Evolutionary conservation across 2,797 vertebrate species (phyloP).

Genomic region (Acipenser oxyrinchus): DNA sequence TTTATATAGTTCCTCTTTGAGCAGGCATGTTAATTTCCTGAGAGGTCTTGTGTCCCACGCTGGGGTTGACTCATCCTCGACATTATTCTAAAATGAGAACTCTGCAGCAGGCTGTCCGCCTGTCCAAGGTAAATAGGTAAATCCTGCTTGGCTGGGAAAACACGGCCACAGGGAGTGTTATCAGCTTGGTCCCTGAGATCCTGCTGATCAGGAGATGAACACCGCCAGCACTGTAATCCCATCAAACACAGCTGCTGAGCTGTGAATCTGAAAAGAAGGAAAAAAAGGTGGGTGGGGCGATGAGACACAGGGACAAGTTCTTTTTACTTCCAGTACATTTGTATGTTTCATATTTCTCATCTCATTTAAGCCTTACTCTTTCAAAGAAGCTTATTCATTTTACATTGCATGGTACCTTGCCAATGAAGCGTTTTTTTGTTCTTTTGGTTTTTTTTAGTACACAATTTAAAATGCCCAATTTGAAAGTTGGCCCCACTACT

Average conservation of each 20-base stretch:
- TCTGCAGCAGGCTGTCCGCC: constrained; percentile 13
- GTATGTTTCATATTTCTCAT: too few relatives aligned
- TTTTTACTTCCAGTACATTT: too few relatives aligned
- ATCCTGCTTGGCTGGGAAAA: constrained; percentile 20
- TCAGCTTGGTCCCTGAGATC: constrained; percentile 20
- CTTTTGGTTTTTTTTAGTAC: too few relatives aligned
- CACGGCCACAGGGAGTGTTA: constrained; percentile 19
- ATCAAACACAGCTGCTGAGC: constrained; percentile 19
- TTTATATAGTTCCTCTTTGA: too few relatives aligned
- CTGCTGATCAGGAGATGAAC: constrained; percentile 18
- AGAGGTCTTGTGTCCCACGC: constrained; percentile 13
- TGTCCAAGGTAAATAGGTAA: constrained; percentile 24
- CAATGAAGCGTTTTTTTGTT: too few relatives aligned
- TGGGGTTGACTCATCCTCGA: constrained; percentile 14
- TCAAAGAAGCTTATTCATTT: too few relatives aligned
- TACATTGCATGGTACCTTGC: too few relatives aligned
- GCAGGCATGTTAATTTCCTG: constrained; percentile 8
- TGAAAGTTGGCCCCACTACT: too few relatives aligned
- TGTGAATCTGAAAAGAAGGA: constrained; percentile 4
- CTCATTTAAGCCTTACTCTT: too few relatives aligned
- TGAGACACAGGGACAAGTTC: too few relatives aligned
- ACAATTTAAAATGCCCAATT: too few relatives aligned
- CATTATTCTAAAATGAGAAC: constrained; percentile 17
- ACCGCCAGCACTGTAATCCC: constrained; percentile 21
- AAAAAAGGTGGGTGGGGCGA: too few relatives aligned